A percentile compares a stretch with the other conserved stretches of the same genome.
phyloP scores from a whole-genome alignment of 1,140 invertebrate genomes.

The Zophobas morio region DNA sequence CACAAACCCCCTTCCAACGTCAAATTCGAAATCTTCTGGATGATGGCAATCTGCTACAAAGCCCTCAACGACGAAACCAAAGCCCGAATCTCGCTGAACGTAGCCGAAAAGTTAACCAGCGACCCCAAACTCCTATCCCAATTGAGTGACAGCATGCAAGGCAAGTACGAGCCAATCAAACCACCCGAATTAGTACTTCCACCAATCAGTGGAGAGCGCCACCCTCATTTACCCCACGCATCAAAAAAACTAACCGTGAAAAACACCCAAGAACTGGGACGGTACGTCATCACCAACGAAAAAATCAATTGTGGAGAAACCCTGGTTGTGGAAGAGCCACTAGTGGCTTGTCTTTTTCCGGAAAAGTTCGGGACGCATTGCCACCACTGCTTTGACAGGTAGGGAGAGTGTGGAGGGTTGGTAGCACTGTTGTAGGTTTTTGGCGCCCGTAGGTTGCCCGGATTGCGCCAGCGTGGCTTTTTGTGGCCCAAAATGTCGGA shows the following conservation, averaged over 20 bases:
- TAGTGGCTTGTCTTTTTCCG: slow-evolving; percentile 80
- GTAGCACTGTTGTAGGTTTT: slow-evolving; percentile 66
- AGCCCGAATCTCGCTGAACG: slow-evolving; percentile 73
- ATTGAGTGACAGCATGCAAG: slow-evolving; percentile 32
- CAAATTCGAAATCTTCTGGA: slow-evolving; percentile 74
- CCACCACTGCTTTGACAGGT: slow-evolving; percentile 86
- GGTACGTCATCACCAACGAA: slow-evolving; percentile 73
- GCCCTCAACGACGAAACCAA: slow-evolving; percentile 70
- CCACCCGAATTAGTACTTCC: slow-evolving; percentile 45
- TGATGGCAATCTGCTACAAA: slow-evolving; percentile 76
- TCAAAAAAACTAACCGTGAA: slow-evolving; percentile 69
- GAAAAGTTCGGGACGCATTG: slow-evolving; percentile 85
- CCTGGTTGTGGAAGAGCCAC: slow-evolving; percentile 81
- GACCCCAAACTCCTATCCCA: slow-evolving; percentile 54
- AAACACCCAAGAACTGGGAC: slow-evolving; percentile 69
- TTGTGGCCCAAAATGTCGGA: slow-evolving; percentile 80
- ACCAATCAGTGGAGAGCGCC: slow-evolving; percentile 60
- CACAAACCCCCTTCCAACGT: slow-evolving; percentile 70
- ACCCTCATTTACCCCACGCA: slow-evolving; percentile 64
- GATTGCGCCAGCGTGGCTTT: slow-evolving; percentile 84
- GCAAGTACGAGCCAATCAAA: slow-evolving; percentile 38
- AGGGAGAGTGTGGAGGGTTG: slow-evolving; percentile 19
- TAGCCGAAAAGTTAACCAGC: slow-evolving; percentile 71
- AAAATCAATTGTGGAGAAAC: slow-evolving; percentile 76
- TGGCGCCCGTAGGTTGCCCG: slow-evolving; percentile 80